Evolutionary conservation across 2,888 invertebrate species (phyloP), one percentile per base, ranked within the genome.

Genomic region (Campoplex nolae): DNA sequence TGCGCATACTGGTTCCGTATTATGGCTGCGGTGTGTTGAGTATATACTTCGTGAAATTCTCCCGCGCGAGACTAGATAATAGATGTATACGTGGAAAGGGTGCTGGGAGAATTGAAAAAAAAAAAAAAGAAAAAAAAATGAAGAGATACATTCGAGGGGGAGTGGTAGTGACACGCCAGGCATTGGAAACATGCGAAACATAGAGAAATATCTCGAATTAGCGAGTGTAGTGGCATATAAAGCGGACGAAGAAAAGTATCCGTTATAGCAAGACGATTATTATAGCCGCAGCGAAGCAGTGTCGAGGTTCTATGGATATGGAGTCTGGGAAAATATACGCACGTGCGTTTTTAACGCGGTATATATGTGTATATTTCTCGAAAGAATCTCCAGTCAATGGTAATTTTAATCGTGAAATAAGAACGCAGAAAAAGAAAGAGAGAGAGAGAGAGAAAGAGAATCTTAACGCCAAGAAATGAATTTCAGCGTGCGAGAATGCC

Each of bases 141-240:
- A 78, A 79, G 68, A 73, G 58, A 32, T 62, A 62, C 58, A 62
- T 62, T 83, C 38, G 73, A 77, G 68, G 68, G 86, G 80, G 84
- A 84, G 88, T 86, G 84, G 86, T 86, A 85, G 86, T 87, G 87
- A 85, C 83, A 84, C 83, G 81, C 78, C 75, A 81, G 78, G 58
- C 67, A 75, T 82, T 65, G 75, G 54, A 82, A 75, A 83, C 67
- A 83, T 70, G 75, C 54, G 83, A 82, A 79, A 78, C 79, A 80
- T 23, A 51, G 65, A 68, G 78, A 82, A 87, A 87, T 68, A 84
- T 78, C 75, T 74, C 71, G 84, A 84, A 84, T 87, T 84, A 84
- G 84, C 67, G 73, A 78, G 48, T 77, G 18, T 75, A 78, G 48
- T 77, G 18, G 84, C 65, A 35, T 35, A 74, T 70, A 70, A 18